Base-by-base conservation (phyloP, 37 sponge, comb jelly and placozoan species). In the Eunapius fragilis region DNA sequence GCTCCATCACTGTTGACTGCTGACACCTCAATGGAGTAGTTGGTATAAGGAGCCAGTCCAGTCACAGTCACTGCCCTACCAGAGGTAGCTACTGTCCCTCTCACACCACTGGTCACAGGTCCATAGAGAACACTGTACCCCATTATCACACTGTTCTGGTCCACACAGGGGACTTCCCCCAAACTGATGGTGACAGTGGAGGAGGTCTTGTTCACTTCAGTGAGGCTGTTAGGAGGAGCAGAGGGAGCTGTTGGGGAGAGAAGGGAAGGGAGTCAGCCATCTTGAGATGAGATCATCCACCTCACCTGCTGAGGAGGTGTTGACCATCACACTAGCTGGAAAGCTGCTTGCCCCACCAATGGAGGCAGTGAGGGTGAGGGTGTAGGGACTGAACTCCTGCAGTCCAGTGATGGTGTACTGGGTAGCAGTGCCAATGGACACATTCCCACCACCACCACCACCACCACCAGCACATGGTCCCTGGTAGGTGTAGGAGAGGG, bases 31-130 rank as follows among this genome's bases (percentile, higher is more conserved):
- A 76, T 76, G 76, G 76, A 76, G 76, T 76, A 76, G 76, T 76
- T 76, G 25, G 76, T 76, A n/a, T 25, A 76, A 31, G 76, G 76
- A 76, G 76, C 11, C n/a, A 76, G 76, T 76, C 76, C 76, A 76
- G 37, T 76, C 76, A 76, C 36, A 34, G 76, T 34, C n/a, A 33
- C 0, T 33, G n/a, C 6, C 35, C 76, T 37, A 19, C 45, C 76
- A 76, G 25, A 25, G n/a, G 34, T 76, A 25, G 36, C 32, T 35
- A 23, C 76, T 76, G n/a, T 37, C 31, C 73, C 31, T 72, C 32
- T 22, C 35, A 31, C 35, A 25, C 76, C 25, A 37, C n/a, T 11
- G 35, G 76, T 2, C 35, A 25, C 35, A 37, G 76, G 31, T 76
- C 36, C 35, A 37, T 76, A 76, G 36, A 25, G 76, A 33, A 76